Base-by-base conservation (phyloP, 2,888 invertebrate species). In the Diadegma fenestrale region DNA sequence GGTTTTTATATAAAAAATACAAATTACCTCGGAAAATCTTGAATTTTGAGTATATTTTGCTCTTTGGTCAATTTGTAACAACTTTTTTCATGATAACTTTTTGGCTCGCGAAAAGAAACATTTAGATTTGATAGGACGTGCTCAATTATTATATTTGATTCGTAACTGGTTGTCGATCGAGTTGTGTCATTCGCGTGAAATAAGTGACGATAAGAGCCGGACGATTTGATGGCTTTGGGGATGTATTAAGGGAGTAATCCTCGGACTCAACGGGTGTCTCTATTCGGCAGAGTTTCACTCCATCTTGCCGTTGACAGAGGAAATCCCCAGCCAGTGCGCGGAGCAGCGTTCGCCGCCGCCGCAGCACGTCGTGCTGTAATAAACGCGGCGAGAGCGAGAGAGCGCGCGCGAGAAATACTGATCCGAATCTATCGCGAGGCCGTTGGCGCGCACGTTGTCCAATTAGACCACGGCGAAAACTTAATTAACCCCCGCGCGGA, bases 231-330 rank as follows among this genome's bases (percentile, higher is more conserved):
- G 19, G 10, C 37, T 41, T 73, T 30, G 26, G 22, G 61, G 1
- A 33, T 54, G 41, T 68, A 69, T 61, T 26, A 48, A 54, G 72
- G 88, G 88, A 90, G 92, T 92, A 93, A 93, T 93, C 92, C 92
- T 84, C 78, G 90, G 92, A 92, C 92, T 93, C 92, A 92, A 86
- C 92, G 91, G 87, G 89, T 93, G 94, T 94, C 94, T 93, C 92
- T 90, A 89, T 90, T 93, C 91, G 89, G 88, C 92, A 91, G 89
- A 89, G 91, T 92, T 94, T 93, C 93, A 94, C 94, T 94, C 93
- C 92, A 93, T 94, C 94, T 94, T 94, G 90, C 80, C 90, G 93
- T 90, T 93, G 94, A 93, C 94, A 93, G 93, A 92, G 90, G 90
- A 92, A 93, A 93, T 93, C 93, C 92, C 92, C 90, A 84, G 37